Evolutionary conservation across 2,113 vertebrate species (phyloP).

Genomic region (Heteronetta atricapilla): DNA sequence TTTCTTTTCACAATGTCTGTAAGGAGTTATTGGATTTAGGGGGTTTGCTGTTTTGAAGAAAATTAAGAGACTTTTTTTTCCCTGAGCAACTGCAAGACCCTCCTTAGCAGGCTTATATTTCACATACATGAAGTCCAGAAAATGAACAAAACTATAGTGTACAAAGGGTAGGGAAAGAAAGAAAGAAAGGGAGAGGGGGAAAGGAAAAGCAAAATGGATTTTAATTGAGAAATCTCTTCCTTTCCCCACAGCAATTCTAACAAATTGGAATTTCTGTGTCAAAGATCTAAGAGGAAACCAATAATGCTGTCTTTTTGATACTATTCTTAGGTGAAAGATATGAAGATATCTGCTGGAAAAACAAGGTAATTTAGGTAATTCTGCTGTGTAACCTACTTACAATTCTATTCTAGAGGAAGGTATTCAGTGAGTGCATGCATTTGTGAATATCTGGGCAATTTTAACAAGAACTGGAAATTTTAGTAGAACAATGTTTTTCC

Average conservation of each 20-base stretch:
- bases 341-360: constrained; percentile 1
- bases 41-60: constrained; percentile 6
- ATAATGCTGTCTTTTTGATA: not conserved
- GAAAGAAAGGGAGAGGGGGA: too few species aligned
- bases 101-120: constrained; percentile 27
- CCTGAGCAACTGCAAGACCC: not conserved
- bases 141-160: not conserved
- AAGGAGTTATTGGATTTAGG: not conserved
- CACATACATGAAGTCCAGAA: constrained; percentile 29
- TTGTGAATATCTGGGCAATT: not conserved
- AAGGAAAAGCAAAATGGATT: not conserved
- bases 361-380: not conserved
- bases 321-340: not conserved
- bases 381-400: not conserved
- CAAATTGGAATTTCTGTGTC: constrained; percentile 29
- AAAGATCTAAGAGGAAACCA: not conserved
- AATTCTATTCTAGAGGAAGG: not conserved
- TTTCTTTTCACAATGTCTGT: not conserved
- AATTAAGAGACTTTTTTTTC: constrained; percentile 1
- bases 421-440: not conserved
- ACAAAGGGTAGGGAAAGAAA: not conserved
- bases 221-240: not conserved
- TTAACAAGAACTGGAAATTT: not conserved
- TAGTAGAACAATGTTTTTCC: not conserved
- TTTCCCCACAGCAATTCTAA: constrained; percentile 21